Evolutionary conservation across 2,797 vertebrate genomes (phyloP).

Genomic region (Cetoscarus ocellatus): DNA sequence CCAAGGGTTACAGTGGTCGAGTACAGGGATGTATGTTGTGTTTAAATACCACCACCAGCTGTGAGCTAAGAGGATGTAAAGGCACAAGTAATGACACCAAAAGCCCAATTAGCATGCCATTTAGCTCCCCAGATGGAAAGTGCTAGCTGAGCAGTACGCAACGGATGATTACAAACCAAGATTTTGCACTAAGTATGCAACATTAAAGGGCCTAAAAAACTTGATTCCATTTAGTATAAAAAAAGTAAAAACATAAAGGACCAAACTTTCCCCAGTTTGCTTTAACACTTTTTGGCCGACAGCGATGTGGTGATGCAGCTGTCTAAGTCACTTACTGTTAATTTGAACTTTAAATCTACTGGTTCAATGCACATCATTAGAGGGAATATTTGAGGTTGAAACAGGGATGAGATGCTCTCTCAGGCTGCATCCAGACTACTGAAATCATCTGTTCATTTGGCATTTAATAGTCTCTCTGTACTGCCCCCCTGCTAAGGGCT

Average conservation of each 20-base stretch:
- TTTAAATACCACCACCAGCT: conserved; percentile 62
- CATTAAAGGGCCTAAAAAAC: not conserved
- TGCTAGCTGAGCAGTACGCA: conserved; percentile 1
- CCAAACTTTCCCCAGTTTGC: not conserved
- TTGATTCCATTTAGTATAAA: not conserved
- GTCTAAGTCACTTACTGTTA: conserved; percentile 15
- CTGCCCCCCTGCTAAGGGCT: conserved; percentile 48
- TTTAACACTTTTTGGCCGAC: not conserved
- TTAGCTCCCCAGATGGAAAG: conserved; percentile 29
- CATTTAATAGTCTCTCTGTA: conserved; percentile 48
- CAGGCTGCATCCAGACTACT: conserved; percentile 32
- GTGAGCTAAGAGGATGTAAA: conserved; percentile 39
- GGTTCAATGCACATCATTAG: conserved; percentile 41
- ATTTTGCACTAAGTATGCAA: not conserved
- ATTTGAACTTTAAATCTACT: conserved; percentile 23
- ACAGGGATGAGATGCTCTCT: conserved; percentile 26
- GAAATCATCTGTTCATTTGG: conserved; percentile 49
- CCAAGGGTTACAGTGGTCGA: not conserved
- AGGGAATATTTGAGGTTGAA: conserved; percentile 34
- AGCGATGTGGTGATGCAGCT: not conserved
- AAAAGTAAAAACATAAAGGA: not conserved
- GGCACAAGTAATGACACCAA: not conserved
- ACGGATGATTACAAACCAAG: not conserved
- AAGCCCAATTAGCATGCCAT: conserved; percentile 37
- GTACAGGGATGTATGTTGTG: not conserved